Percentiles rank a stretch among this genome's conserved stretches.
These are phyloP conservation scores for Scotopteryx bipunctaria DNA, from an alignment of 2,888 invertebrate species.

Conservation along the genomic window DNA sequence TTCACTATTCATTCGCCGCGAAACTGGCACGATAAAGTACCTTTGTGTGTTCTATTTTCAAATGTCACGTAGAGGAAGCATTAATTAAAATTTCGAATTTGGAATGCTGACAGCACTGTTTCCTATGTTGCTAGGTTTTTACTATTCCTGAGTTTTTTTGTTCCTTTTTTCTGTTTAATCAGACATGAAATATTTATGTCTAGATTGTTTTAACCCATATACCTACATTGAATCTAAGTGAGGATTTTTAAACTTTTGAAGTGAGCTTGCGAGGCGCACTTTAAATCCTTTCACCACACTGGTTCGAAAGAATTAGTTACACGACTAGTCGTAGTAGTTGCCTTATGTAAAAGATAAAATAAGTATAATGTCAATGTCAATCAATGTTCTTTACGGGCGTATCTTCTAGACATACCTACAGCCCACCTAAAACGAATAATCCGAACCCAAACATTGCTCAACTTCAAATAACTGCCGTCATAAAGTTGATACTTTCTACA, in stretches of 20 bases:
- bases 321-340: too few species aligned
- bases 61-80: slow-evolving; percentile 65
- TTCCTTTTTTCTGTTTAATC: too few species aligned
- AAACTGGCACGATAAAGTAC: slow-evolving; percentile 58
- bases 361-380: too few species aligned
- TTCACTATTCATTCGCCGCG: slow-evolving; percentile 53
- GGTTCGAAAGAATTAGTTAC: too few species aligned
- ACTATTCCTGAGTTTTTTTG: slow-evolving; percentile 6
- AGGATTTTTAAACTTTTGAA: too few species aligned
- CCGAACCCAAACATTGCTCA: slow-evolving; percentile 4
- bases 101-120: slow-evolving; percentile 35
- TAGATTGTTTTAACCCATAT: too few species aligned
- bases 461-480: slow-evolving; percentile 15
- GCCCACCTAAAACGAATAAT: slow-evolving; percentile 7
- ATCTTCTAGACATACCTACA: neutral
- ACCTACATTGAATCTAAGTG: too few species aligned
- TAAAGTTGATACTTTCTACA: slow-evolving; percentile 17
- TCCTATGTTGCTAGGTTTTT: slow-evolving; percentile 29
- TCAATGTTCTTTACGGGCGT: neutral
- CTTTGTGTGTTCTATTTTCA: slow-evolving; percentile 56
- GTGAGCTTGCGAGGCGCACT: too few species aligned
- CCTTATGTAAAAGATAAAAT: too few species aligned
- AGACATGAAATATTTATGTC: too few species aligned
- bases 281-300: too few species aligned
- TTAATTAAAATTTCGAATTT: slow-evolving; percentile 39